Base-by-base conservation (phyloP, 1,140 invertebrate genomes). In the Halictus rubicundus region DNA sequence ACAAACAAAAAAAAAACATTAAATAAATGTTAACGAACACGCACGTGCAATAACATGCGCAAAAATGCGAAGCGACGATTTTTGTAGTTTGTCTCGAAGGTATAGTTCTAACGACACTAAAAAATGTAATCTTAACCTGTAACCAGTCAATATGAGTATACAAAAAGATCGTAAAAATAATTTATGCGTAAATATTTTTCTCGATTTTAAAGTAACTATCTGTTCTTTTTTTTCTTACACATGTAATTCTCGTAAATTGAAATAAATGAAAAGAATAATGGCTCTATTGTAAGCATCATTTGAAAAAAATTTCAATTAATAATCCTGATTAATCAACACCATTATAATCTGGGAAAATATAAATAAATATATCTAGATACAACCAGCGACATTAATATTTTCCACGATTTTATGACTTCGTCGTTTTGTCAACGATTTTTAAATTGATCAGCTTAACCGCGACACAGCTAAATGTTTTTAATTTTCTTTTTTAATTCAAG, bases 231-330 rank as follows among this genome's bases (percentile, higher is more conserved):
- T 68, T 63, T 69, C 69, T 14, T 80, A 71, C 19, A 77, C 25
- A 81, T 85, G 86, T 88, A 87, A 85, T 59, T 57, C 25, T 61
- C 64, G 46, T 83, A 87, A 85, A 80, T 42, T 78, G 71, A 81
- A 87, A 88, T 85, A 88, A 87, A 87, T 76, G 72, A 78, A 59
- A 69, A 71, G 16, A 61, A 68, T 81, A 87, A 83, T 59, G 68
- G 69, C 60, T 76, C 57, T 63, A 82, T 68, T 81, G 39, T 63
- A 78, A 77, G 61, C 61, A 76, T 75, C 37, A 52, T 69, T 74
- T 73, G 37, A 69, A 68, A 69, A 70, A 66, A 46, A 9, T 25
- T 52, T 60, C 42, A 49, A 82, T 79, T 64, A 76, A 82, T 73
- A 85, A 82, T 76, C 68, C 60, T 71, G 66, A 78, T 71, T 69